These are phyloP conservation scores for Ursus arctos DNA, from an alignment of 2,113 vertebrate species.

Conservation along the genomic window DNA sequence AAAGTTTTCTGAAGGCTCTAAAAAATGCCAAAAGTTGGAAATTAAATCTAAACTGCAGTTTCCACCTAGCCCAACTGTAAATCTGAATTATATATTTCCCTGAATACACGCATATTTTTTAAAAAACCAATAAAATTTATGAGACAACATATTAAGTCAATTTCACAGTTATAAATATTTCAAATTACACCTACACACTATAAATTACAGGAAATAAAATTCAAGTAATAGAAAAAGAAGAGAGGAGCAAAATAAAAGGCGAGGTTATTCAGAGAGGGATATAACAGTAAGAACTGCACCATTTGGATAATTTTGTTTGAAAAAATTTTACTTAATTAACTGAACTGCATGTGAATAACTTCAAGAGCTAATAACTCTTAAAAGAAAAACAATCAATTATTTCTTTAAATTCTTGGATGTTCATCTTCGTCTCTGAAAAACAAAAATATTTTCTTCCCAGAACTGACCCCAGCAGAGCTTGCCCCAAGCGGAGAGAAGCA, in stretches of 20 bases:
- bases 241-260: slow-evolving; percentile 87
- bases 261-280: slow-evolving; percentile 89
- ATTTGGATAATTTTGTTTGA: slow-evolving; percentile 83
- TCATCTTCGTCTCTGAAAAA: slow-evolving; percentile 77
- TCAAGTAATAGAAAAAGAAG: slow-evolving; percentile 95
- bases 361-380: slow-evolving; percentile 62
- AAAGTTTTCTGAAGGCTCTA: slow-evolving; percentile 81
- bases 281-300: slow-evolving; percentile 86
- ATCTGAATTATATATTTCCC: slow-evolving; percentile 87
- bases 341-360: slow-evolving; percentile 74
- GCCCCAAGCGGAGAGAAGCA: slow-evolving; percentile 51
- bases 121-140: slow-evolving; percentile 88
- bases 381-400: slow-evolving; percentile 50
- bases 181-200: slow-evolving; percentile 93
- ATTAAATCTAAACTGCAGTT: slow-evolving; percentile 83
- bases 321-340: slow-evolving; percentile 79
- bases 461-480: slow-evolving; percentile 64
- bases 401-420: slow-evolving; percentile 42
- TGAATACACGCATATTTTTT: slow-evolving; percentile 85
- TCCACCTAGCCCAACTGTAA: slow-evolving; percentile 81
- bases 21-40: slow-evolving; percentile 84
- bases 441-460: slow-evolving; percentile 76
- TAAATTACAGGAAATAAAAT: slow-evolving; percentile 91
- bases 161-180: slow-evolving; percentile 99
- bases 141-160: slow-evolving; percentile 94